A percentile compares a stretch with the other conserved stretches of the same genome.
Conservation (phyloP, 2,888 invertebrate genomes). For the Bugula neritina region DNA sequence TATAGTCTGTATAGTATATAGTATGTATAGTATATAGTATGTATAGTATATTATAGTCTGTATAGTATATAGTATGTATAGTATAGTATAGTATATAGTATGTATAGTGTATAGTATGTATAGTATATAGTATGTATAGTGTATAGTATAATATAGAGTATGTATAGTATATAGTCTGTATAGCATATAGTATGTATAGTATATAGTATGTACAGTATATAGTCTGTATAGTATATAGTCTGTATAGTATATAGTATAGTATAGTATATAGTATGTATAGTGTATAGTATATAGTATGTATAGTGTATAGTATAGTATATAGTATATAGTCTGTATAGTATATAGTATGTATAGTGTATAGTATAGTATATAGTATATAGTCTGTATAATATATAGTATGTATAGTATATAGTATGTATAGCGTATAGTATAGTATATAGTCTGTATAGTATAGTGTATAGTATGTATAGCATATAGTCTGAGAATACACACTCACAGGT, state of each 20-base stretch:
- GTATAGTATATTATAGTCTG: neutral
- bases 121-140: neutral
- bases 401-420: neutral
- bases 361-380: neutral
- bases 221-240: too few species aligned
- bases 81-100: neutral
- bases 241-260: neutral
- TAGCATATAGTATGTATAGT: conserved; percentile 21
- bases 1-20: neutral
- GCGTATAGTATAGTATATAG: neutral
- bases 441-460: neutral
- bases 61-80: neutral
- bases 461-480: neutral
- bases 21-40: neutral
- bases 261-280: too few species aligned
- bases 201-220: too few species aligned
- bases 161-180: conserved; percentile 19
- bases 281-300: neutral
- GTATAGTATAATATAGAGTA: neutral
- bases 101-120: conserved; percentile 10
- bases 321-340: conserved; percentile 11
- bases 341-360: neutral
- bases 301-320: neutral
- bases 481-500: conserved; percentile 68
- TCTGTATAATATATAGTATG: neutral